Conservation (phyloP, 2,888 invertebrate genomes). For the Dascillus cervinus region DNA sequence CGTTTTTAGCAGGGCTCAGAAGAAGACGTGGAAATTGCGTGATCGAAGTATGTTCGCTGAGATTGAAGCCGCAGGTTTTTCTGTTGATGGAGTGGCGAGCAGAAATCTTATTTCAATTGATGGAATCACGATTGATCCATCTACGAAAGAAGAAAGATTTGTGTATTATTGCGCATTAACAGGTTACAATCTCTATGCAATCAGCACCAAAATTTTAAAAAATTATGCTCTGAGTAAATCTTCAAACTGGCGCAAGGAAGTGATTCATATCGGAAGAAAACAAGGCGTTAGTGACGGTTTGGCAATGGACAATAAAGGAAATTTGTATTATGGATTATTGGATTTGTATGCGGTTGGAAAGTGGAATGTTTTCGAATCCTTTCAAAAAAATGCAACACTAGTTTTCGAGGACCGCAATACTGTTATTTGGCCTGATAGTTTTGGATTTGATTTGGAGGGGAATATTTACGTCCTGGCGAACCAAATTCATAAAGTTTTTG, state of each 20-base stretch:
- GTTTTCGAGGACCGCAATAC: constrained; percentile 46
- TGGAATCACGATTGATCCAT: constrained; percentile 63
- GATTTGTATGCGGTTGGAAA: constrained; percentile 60
- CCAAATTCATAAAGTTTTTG: constrained; percentile 11
- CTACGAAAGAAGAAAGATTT: constrained; percentile 17
- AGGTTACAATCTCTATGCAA: constrained; percentile 46
- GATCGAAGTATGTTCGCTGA: constrained; percentile 59
- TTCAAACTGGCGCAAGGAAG: constrained; percentile 26
- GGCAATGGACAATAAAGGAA: constrained; percentile 58
- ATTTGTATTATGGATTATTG: constrained; percentile 59
- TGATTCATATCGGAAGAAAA: constrained; percentile 39
- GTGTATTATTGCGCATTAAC: constrained; percentile 31
- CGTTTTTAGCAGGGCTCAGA: constrained; percentile 56
- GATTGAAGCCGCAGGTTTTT: constrained; percentile 50
- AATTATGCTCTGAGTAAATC: constrained; percentile 23
- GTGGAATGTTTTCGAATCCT: constrained; percentile 55
- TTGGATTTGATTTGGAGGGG: constrained; percentile 57
- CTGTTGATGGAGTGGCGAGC: constrained; percentile 50
- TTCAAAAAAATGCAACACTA: constrained; percentile 40
- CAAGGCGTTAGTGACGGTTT: constrained; percentile 61
- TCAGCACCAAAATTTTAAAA: constrained; percentile 53
- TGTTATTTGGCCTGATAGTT: constrained; percentile 65
- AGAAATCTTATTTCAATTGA: constrained; percentile 54
- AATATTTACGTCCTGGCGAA: constrained; percentile 59
- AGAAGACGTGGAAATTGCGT: constrained; percentile 59